These are phyloP conservation scores for Drosophila ananassae DNA, from an alignment of 1,140 invertebrate genomes.

Conservation along the genomic window DNA sequence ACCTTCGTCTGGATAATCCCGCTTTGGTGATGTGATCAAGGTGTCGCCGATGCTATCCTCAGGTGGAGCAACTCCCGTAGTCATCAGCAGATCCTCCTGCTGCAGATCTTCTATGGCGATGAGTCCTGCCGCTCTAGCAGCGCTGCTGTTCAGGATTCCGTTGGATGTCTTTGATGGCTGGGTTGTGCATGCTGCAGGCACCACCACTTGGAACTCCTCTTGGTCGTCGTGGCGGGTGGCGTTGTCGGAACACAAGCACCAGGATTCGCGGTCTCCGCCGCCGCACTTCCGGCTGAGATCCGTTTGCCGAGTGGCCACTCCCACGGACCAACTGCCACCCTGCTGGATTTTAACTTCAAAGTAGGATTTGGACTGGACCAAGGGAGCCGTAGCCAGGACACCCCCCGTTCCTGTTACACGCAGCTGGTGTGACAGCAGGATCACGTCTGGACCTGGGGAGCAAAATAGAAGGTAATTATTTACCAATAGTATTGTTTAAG, in stretches of 20 bases:
- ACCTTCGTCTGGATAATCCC: slow-evolving; percentile 92
- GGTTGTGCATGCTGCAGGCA: slow-evolving; percentile 80
- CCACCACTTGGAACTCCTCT: slow-evolving; percentile 89
- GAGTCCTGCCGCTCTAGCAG: slow-evolving; percentile 66
- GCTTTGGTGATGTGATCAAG: slow-evolving; percentile 45
- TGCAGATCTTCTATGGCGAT: slow-evolving; percentile 83
- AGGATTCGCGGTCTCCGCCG: slow-evolving; percentile 94
- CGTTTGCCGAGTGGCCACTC: slow-evolving; percentile 93
- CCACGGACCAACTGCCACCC: slow-evolving; percentile 97
- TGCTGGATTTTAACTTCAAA: slow-evolving; percentile 99
- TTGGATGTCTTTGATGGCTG: slow-evolving; percentile 50
- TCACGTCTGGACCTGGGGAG: slow-evolving; percentile 95
- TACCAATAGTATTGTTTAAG: no score
- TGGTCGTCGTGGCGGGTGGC: slow-evolving; percentile 91
- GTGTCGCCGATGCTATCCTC: slow-evolving; percentile 25
- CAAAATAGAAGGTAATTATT: not conserved
- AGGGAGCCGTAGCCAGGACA: slow-evolving; percentile 95
- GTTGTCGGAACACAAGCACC: slow-evolving; percentile 96
- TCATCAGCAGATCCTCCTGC: slow-evolving; percentile 84
- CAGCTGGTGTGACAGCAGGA: slow-evolving; percentile 98
- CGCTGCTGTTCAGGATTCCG: slow-evolving; percentile 85
- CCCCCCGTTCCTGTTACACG: slow-evolving; percentile 98
- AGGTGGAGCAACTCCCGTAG: slow-evolving; percentile 74
- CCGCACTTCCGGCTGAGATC: slow-evolving; percentile 93
- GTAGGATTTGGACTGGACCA: slow-evolving; percentile 99